These are phyloP conservation scores for Oedothorax gibbosus DNA, from an alignment of 1,140 invertebrate genomes.

Conservation along the genomic window DNA sequence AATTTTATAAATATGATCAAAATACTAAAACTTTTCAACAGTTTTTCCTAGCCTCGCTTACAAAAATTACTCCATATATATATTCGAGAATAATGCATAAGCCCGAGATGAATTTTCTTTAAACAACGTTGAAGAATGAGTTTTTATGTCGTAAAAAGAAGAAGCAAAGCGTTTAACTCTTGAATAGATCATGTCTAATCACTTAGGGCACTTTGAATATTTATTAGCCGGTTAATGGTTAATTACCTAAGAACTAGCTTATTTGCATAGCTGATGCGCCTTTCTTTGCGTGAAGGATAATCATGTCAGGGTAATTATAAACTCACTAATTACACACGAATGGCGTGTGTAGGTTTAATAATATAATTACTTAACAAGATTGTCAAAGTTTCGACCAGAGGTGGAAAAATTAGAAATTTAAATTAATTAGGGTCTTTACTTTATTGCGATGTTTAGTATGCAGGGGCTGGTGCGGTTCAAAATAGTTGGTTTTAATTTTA, in stretches of 20 bases:
- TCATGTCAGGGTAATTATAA: constrained; percentile 43
- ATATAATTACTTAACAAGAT: constrained; percentile 55
- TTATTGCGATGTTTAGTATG: constrained; percentile 3
- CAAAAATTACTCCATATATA: no score
- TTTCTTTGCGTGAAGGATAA: constrained; percentile 44
- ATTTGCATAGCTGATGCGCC: constrained; percentile 52
- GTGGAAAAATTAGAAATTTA: constrained; percentile 52
- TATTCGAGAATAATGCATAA: no score
- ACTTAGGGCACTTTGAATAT: constrained; percentile 38
- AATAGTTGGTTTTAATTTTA: no score
- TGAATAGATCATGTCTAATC: constrained; percentile 52
- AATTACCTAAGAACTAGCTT: constrained; percentile 38
- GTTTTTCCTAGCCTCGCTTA: no score
- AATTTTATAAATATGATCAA: no score
- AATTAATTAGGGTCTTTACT: constrained; percentile 50
- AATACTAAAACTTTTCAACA: no score
- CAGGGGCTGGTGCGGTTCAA: not conserved
- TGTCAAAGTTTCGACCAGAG: constrained; percentile 51
- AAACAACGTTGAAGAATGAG: no score
- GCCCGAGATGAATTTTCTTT: no score
- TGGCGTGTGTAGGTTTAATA: constrained; percentile 48
- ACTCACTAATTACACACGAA: constrained; percentile 54
- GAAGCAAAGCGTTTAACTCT: constrained; percentile 26
- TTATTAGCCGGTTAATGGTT: constrained; percentile 46
- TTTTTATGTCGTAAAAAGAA: not conserved